Base-by-base conservation (phyloP, 2,797 vertebrate species). In the Taeniopygia guttata region DNA sequence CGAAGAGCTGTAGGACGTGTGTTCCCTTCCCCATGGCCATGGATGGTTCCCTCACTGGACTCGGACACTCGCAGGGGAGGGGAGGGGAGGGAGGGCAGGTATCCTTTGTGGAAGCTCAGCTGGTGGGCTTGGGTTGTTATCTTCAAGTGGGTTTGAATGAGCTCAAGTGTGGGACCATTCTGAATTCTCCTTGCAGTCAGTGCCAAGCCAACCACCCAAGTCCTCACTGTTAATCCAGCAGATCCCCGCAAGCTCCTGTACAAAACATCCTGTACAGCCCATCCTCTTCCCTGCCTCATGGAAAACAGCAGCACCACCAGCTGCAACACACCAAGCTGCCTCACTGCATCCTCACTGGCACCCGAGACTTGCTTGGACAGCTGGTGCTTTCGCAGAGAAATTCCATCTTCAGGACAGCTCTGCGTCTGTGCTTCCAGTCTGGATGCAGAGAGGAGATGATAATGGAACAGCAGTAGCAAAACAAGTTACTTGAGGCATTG, bases 1-100 rank as follows among this genome's bases (percentile, higher is more conserved):
- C 0, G 98, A 98, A 2, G 99, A 99, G 93, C 98, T 99, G 97
- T 99, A 98, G 98, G n/a, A 45, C 2, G 2, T 1, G 5, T 0
- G 2, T 30, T 29, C 60, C 89, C 83, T 54, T 42, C 74, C 78
- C 76, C 63, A 5, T 2, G 13, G 7, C 55, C 66, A 25, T 0
- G 0, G 86, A 45, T 87, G 87, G 93, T 89, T 91, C 43, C 45
- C 87, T 67, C 5, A 36, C 92, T 84, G 77, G 66, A 51, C 32
- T 76, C n/a, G 0, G 21, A 46, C 26, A 7, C 70, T 63, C 3
- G 0, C 77, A 45, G 5, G 13, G 83, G 5, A n/a, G 63, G 29
- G 43, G 45, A 54, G 69, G 74, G 62, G 49, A 85, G 64, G 66
- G 14, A 25, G 46, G 75, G 46, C 34, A 34, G 58, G 52, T 9